phyloP scores from a whole-genome alignment of 2,888 invertebrate genomes.

The Hanleya hanleyi region DNA sequence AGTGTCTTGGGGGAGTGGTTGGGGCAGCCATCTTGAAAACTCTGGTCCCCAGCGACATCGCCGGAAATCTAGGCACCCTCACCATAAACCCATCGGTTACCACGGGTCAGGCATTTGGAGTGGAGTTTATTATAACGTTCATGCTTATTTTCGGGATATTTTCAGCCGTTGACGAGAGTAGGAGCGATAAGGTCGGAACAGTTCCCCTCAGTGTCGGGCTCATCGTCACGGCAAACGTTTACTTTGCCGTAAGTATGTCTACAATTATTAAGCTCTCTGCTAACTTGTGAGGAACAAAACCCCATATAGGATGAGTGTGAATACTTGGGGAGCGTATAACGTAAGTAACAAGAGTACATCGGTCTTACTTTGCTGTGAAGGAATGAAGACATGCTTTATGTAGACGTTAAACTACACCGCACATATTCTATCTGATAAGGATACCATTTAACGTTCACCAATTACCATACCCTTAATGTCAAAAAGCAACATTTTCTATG shows the following conservation, averaged over 20 bases:
- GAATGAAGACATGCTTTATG: no score
- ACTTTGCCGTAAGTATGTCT: constrained; percentile 9
- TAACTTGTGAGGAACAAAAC: no score
- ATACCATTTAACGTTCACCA: no score
- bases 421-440: no score
- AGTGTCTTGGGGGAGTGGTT: constrained; percentile 19
- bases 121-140: constrained; percentile 12
- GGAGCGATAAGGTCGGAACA: constrained; percentile 1
- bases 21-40: constrained; percentile 21
- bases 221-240: constrained; percentile 7
- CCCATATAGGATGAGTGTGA: no score
- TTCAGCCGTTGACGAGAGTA: constrained; percentile 9
- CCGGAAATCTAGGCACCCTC: background rate
- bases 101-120: background rate
- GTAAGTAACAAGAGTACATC: no score
- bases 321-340: no score
- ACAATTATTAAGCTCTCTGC: no score
- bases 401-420: no score
- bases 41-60: constrained; percentile 1
- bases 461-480: no score
- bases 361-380: no score
- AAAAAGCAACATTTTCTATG: no score
- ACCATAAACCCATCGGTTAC: background rate
- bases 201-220: constrained; percentile 8
- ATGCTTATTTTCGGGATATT: constrained; percentile 6